phyloP scores from a whole-genome alignment of 2,113 vertebrate genomes.

The Pristiophorus japonicus region DNA sequence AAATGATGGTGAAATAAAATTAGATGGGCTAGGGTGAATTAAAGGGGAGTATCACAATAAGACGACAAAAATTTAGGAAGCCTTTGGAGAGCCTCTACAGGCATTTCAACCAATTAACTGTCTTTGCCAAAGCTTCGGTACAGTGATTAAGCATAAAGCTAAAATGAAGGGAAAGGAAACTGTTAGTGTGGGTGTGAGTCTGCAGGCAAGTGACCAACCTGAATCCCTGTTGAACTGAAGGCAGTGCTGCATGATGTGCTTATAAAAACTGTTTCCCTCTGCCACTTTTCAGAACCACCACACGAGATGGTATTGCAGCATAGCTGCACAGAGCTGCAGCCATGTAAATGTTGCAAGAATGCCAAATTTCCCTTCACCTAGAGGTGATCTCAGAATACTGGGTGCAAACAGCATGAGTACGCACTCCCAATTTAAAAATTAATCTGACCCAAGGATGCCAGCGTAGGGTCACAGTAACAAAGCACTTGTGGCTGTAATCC shows the following conservation, averaged over 20 bases:
- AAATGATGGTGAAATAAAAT: not conserved
- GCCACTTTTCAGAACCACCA: not conserved
- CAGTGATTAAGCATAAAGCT: not conserved
- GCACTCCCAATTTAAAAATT: not conserved
- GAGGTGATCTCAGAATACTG: not conserved
- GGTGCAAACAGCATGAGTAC: no score
- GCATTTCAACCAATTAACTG: not conserved
- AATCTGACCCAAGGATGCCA: not conserved
- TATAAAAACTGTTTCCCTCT: not conserved
- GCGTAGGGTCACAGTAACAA: not conserved
- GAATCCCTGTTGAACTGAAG: not conserved
- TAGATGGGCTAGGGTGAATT: not conserved
- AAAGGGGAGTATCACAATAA: not conserved
- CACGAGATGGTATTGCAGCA: not conserved
- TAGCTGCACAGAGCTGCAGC: not conserved
- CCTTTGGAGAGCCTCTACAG: no score
- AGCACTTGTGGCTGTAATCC: not conserved
- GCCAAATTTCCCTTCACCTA: not conserved
- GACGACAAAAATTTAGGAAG: not conserved
- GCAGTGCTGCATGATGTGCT: not conserved
- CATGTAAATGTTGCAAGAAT: not conserved
- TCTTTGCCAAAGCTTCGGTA: not conserved
- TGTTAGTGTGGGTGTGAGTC: fast-evolving
- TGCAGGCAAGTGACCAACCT: not conserved
- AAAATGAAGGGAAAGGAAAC: not conserved